Conservation (phyloP, 2,113 vertebrate species). For the Muntiacus muntjak region DNA sequence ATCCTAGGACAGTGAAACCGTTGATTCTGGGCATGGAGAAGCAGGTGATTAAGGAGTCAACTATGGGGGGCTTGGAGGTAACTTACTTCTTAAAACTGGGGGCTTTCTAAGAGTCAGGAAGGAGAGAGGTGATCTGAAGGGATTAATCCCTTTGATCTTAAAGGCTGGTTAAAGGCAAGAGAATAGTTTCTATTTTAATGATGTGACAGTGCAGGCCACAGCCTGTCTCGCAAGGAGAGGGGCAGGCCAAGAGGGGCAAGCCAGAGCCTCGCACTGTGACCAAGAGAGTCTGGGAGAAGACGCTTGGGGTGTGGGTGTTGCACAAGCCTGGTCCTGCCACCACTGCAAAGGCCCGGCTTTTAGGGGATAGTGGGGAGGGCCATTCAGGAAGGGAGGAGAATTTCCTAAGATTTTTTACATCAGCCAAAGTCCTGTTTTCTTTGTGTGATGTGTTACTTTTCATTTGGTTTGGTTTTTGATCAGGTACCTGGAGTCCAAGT, state of each 20-base stretch:
- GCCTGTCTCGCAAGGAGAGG: neutral
- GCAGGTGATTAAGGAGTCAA: neutral
- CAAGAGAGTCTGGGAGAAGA: neutral
- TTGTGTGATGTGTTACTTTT: neutral
- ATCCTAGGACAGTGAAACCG: neutral
- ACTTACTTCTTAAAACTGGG: neutral
- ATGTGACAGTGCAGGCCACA: neutral
- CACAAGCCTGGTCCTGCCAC: neutral
- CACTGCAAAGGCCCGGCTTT: neutral
- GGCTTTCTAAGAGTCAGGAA: neutral
- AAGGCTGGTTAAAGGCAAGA: neutral
- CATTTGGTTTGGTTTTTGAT: neutral
- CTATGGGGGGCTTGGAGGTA: fast-evolving
- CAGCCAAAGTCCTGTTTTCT: neutral
- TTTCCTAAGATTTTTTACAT: neutral
- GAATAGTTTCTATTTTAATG: neutral
- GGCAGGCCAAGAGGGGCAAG: neutral
- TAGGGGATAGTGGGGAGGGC: no score
- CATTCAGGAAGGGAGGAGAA: neutral
- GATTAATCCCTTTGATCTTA: neutral
- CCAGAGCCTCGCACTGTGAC: neutral
- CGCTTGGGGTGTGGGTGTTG: neutral
- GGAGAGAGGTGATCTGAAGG: neutral
- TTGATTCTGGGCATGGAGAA: neutral
- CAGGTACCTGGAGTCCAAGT: neutral